phyloP scores from a whole-genome alignment of 2,113 vertebrate genomes.

The Piprites chloris region DNA sequence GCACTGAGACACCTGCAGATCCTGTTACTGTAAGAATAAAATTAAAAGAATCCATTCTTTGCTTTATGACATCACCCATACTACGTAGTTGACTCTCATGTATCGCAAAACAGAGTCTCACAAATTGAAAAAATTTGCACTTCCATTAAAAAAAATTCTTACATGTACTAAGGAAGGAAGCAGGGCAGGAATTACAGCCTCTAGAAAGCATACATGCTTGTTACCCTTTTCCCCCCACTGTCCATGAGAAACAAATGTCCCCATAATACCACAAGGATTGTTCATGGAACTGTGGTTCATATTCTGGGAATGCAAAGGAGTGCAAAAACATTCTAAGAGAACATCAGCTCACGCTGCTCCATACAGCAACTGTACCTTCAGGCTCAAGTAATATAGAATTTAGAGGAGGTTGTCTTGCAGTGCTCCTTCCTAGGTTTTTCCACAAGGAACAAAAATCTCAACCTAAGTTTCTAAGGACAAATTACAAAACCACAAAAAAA shows the following conservation, averaged over 20 bases:
- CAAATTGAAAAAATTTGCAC: neutral
- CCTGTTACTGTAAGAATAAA: neutral
- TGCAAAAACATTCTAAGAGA: neutral
- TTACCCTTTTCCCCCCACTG: neutral
- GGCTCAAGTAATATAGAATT: neutral
- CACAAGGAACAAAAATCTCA: neutral
- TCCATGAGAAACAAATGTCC: neutral
- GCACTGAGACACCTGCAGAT: neutral
- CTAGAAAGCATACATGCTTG: neutral
- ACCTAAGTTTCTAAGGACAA: neutral
- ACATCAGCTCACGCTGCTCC: neutral
- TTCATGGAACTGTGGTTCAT: neutral
- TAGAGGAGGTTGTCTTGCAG: neutral
- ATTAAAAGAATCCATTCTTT: neutral
- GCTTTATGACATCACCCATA: neutral
- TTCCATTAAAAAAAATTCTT: neutral
- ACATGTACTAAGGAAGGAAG: too few species aligned
- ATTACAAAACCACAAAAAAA: neutral
- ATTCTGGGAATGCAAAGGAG: neutral
- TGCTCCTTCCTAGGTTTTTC: neutral
- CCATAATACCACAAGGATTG: neutral
- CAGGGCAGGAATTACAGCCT: neutral
- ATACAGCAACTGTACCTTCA: neutral
- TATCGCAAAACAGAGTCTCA: neutral
- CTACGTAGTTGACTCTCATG: neutral